These are phyloP conservation scores for Lasiommata megera DNA, from an alignment of 2,888 invertebrate species.

Conservation along the genomic window DNA sequence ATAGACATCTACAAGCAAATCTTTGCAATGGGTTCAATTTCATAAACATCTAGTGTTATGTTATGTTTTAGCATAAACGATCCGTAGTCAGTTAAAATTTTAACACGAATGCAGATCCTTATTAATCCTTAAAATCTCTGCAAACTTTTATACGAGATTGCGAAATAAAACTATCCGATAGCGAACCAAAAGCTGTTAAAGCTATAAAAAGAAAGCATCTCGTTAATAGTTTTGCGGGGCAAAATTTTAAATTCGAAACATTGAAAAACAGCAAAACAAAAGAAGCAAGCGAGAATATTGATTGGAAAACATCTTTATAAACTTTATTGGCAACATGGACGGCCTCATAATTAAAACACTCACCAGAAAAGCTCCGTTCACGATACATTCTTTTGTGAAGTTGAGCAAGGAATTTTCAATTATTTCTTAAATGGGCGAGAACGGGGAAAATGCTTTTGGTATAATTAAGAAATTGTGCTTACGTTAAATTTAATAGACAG, in stretches of 20 bases:
- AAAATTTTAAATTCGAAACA: not conserved
- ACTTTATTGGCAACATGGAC: constrained; percentile 11
- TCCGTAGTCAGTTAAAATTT: no score
- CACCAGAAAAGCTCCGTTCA: constrained; percentile 2
- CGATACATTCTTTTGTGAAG: constrained; percentile 13
- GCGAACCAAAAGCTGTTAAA: not conserved
- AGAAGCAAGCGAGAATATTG: constrained; percentile 1
- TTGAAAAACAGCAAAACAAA: not conserved
- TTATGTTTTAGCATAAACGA: no score
- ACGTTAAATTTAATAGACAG: no score
- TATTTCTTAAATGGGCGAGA: constrained; percentile 12
- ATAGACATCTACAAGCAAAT: no score
- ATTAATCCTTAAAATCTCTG: no score
- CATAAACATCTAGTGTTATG: no score
- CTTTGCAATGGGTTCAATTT: no score
- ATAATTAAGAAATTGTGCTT: not conserved
- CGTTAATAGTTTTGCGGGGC: not conserved
- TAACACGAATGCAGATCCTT: no score
- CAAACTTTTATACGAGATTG: no score
- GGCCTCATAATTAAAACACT: constrained; percentile 15
- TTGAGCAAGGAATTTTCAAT: constrained; percentile 14
- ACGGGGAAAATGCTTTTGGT: constrained; percentile 2
- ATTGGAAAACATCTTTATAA: constrained; percentile 7
- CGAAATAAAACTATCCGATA: no score
- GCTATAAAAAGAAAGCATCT: not conserved